Conservation (phyloP, 2,113 vertebrate species). For the Oreochromis spilurus region DNA sequence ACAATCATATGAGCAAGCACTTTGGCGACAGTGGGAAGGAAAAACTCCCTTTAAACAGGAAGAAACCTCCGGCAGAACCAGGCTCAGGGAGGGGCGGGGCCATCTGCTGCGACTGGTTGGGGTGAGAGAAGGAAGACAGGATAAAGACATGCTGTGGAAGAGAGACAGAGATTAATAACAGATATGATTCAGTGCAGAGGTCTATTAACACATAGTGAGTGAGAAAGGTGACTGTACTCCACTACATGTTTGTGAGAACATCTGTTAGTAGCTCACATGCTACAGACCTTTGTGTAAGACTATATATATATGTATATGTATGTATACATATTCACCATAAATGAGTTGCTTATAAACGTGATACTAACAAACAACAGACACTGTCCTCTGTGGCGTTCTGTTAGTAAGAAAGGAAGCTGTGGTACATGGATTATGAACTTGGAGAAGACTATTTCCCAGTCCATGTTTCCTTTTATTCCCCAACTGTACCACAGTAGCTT, state of each 20-base stretch:
- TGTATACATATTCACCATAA: not conserved
- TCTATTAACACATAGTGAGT: fast-evolving
- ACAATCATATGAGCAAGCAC: not conserved
- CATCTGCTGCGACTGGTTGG: fast-evolving
- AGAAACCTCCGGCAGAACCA: fast-evolving
- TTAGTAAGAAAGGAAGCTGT: not conserved
- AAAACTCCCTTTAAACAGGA: not conserved
- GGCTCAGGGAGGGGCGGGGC: not conserved
- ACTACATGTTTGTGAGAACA: not conserved
- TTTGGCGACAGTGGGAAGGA: not conserved
- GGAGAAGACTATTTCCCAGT: not conserved
- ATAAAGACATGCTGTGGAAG: not conserved
- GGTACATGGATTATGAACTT: not conserved
- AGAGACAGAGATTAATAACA: fast-evolving
- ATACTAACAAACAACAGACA: not conserved
- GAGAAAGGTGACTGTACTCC: not conserved
- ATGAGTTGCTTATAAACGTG: not conserved
- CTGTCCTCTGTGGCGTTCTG: not conserved
- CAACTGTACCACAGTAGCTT: not conserved
- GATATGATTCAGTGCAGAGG: fast-evolving
- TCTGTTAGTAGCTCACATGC: not conserved
- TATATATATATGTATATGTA: fast-evolving
- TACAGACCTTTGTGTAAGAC: not conserved
- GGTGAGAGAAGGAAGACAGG: not conserved
- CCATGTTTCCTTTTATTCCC: not conserved